These are phyloP conservation scores for Hypercompe scribonia DNA, from an alignment of 2,888 invertebrate species.

Conservation along the genomic window DNA sequence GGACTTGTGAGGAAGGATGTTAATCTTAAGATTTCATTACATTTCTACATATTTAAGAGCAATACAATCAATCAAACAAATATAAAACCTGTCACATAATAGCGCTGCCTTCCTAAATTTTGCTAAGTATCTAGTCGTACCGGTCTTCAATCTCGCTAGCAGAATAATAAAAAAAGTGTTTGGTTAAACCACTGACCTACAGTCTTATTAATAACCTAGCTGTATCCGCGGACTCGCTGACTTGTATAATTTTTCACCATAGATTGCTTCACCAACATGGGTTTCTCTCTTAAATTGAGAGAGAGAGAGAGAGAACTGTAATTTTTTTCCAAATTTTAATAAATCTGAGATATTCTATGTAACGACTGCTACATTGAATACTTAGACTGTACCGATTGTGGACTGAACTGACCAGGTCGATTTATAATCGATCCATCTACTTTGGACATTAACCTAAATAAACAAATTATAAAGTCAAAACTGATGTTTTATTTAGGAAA, in stretches of 20 bases:
- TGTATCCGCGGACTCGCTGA: not conserved
- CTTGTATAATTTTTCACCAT: too few relatives aligned
- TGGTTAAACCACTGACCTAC: not conserved
- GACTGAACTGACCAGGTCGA: too few relatives aligned
- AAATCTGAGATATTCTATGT: not conserved
- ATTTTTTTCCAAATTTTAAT: too few relatives aligned
- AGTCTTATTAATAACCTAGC: not conserved
- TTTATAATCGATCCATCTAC: not conserved
- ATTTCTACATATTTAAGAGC: not conserved
- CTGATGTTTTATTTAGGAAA: not conserved
- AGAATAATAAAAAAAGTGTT: not conserved
- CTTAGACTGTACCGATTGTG: too few relatives aligned
- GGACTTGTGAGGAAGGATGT: not conserved
- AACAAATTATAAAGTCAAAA: too few relatives aligned
- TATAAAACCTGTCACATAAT: not conserved
- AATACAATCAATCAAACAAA: conserved; percentile 1
- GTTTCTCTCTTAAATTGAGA: too few relatives aligned
- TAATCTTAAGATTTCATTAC: not conserved
- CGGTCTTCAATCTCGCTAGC: not conserved
- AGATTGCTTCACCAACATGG: too few relatives aligned
- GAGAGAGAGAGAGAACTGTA: too few relatives aligned
- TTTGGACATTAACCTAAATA: too few relatives aligned
- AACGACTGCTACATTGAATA: too few relatives aligned
- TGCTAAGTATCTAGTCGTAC: not conserved
- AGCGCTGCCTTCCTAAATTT: not conserved